These are phyloP conservation scores for Holotrichia oblita DNA, from an alignment of 1,140 invertebrate genomes.

Conservation along the genomic window DNA sequence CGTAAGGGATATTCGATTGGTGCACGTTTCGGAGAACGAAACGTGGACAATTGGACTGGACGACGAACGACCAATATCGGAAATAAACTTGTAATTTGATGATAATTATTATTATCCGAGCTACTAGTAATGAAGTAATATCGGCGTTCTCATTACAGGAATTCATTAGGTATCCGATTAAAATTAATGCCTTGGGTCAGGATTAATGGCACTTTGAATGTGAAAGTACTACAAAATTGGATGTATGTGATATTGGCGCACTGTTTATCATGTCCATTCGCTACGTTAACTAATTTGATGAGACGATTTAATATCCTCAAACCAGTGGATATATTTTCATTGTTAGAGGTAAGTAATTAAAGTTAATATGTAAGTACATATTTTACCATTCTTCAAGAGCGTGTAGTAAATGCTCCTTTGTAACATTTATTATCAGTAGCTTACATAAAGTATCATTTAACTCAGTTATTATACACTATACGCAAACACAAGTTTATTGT, in stretches of 20 bases:
- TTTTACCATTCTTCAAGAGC: too few relatives aligned
- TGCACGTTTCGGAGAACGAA: conserved; percentile 22
- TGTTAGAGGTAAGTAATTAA: too few relatives aligned
- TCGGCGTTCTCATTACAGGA: background rate
- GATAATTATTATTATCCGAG: background rate
- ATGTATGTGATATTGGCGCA: conserved; percentile 72
- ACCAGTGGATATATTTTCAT: conserved; percentile 56
- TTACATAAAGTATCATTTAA: too few relatives aligned
- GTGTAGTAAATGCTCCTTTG: too few relatives aligned
- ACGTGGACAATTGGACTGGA: conserved; percentile 42
- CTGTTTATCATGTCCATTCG: conserved; percentile 70
- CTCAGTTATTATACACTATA: too few relatives aligned
- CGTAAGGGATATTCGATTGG: background rate
- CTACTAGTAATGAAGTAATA: background rate
- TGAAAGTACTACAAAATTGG: conserved; percentile 74
- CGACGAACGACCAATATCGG: background rate
- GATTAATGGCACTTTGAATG: conserved; percentile 78
- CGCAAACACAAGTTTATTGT: too few relatives aligned
- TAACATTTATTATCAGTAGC: too few relatives aligned
- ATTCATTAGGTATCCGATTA: conserved; percentile 56
- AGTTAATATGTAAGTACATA: too few relatives aligned
- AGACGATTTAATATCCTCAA: conserved; percentile 64
- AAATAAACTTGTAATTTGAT: conserved; percentile 32
- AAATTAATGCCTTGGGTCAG: conserved; percentile 74
- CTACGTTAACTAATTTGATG: conserved; percentile 65